A percentile compares a stretch with the other conserved stretches of the same genome.
These are phyloP conservation scores for Anoplius nigerrimus DNA, from an alignment of 2,888 invertebrate species.

Conservation along the genomic window DNA sequence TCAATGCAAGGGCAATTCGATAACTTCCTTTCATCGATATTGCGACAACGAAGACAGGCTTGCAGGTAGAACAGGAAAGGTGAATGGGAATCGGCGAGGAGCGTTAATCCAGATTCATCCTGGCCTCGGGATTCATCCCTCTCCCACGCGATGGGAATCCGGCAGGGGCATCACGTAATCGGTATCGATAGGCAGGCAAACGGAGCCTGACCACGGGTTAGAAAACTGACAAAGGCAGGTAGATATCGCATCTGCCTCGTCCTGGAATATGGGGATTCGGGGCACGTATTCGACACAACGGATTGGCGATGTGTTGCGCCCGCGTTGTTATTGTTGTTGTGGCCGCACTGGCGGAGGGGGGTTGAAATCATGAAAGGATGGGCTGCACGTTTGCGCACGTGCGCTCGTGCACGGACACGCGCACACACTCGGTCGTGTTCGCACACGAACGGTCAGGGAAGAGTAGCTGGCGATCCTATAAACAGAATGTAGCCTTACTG, in stretches of 20 bases:
- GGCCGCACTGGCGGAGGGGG: too few relatives aligned
- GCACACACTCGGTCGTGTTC: conserved; percentile 11
- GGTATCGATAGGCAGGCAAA: conserved; percentile 47
- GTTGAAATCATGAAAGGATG: conserved; percentile 25
- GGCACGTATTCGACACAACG: conserved; percentile 54
- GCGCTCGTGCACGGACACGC: background rate
- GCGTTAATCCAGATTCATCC: conserved; percentile 36
- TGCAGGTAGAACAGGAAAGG: conserved; percentile 24
- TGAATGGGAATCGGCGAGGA: conserved; percentile 22
- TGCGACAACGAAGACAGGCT: background rate
- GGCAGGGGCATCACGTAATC: conserved; percentile 46
- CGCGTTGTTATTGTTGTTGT: conserved; percentile 30
- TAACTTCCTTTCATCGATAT: too few relatives aligned
- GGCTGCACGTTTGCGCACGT: conserved; percentile 11
- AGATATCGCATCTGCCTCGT: conserved; percentile 34
- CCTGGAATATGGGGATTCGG: conserved; percentile 41
- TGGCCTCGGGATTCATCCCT: background rate
- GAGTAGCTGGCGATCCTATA: conserved; percentile 31
- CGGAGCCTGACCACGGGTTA: conserved; percentile 44
- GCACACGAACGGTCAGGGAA: conserved; percentile 2
- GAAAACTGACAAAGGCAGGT: conserved; percentile 47
- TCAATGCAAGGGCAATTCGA: too few relatives aligned
- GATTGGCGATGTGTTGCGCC: conserved; percentile 44
- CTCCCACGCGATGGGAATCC: conserved; percentile 48
- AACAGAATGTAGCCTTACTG: conserved; percentile 48